Evolutionary conservation across 2,797 vertebrate species (phyloP), one percentile per base, ranked within the genome.

Genomic region (Acipenser oxyrinchus): DNA sequence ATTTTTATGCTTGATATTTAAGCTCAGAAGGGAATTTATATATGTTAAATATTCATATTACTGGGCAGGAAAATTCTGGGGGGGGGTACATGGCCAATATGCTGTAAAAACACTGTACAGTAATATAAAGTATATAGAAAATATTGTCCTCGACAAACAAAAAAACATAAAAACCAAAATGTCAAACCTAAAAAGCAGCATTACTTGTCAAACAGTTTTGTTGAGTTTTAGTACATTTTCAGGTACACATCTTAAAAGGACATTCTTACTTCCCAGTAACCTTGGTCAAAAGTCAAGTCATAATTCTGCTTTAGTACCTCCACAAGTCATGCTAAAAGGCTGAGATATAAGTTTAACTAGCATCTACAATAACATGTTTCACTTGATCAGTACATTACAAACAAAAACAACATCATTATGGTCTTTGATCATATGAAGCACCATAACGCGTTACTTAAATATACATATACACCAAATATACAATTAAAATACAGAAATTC

Each of bases 241-340:
- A 49, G 50, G 59, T 66, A 58, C 65, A 48, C 10, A 7, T 65
- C 51, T 15, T 62, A 63, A 63, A 11, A 67, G 23, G 4, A 48
- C 37, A 51, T 60, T 10, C 49, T 49, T 48, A 53, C 37, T 50
- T 64, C 15, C n/a, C 50, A 59, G 23, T 53, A 48, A 57, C 58
- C 60, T 68, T 68, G 66, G 66, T 68, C 23, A 18, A 61, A 68
- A 68, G n/a, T 23, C 13, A 66, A 60, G 60, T 57, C 51, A 65
- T 52, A 66, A 58, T 18, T 49, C 58, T 15, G 37, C 66, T 6
- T 62, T 60, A 68, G 50, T n/a, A 67, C 57, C 49, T 66, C 23
- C 49, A 60, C 66, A 67, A 48, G 60, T 12, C 4, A 37, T 37
- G 23, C 23, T 37, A 37, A 51, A 60, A n/a, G 49, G n/a, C 58